phyloP scores from a whole-genome alignment of 2,113 vertebrate genomes.

The Pycnonotus jocosus region DNA sequence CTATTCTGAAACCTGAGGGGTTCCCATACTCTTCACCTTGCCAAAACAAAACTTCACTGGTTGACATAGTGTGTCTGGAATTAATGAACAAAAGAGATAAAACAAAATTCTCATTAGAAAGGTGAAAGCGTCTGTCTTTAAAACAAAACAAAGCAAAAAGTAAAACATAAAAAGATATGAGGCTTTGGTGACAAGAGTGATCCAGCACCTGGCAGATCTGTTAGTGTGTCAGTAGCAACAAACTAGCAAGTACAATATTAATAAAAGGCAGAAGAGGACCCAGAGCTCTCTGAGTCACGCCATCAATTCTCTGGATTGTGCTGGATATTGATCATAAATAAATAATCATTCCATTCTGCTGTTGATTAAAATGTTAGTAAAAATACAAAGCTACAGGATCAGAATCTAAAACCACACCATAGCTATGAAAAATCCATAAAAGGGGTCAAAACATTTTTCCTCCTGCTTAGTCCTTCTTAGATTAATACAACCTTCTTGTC shows the following conservation, averaged over 20 bases:
- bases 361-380: constrained; percentile 25
- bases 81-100: background rate
- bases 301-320: background rate
- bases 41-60: background rate
- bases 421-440: constrained; percentile 17
- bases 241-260: background rate
- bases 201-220: background rate
- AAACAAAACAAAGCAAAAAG: background rate
- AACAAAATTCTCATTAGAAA: background rate
- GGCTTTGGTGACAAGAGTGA: background rate
- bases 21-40: background rate
- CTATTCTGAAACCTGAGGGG: background rate
- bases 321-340: constrained; percentile 20
- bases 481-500: background rate
- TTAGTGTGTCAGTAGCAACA: background rate
- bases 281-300: background rate
- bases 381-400: background rate
- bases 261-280: background rate
- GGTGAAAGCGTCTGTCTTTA: background rate
- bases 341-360: background rate
- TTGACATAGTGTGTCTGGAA: background rate
- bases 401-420: background rate
- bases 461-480: background rate
- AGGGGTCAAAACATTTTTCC: background rate
- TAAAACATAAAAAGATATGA: background rate